Base-by-base conservation (phyloP, 1,140 invertebrate genomes). In the Drosophila lowei region DNA sequence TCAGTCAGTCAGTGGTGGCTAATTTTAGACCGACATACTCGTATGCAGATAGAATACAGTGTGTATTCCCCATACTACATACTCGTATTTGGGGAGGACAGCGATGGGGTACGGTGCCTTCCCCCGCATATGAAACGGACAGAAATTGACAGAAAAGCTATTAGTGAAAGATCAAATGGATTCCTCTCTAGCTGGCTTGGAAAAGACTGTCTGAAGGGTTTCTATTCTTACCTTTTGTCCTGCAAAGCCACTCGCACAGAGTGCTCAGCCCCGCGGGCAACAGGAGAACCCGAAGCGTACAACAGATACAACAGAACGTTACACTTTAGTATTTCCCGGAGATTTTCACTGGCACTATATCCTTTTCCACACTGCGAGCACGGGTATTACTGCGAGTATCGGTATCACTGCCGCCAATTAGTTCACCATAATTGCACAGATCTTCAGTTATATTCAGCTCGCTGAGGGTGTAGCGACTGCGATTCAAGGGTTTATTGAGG, bases 351-450 rank as follows among this genome's bases (percentile, higher is more conserved):
- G 2, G 58, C 56, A 57, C 55, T 53, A 15, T 7, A 15, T 53
- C 28, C 16, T 60, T 50, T 44, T 34, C 3, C 30, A 34, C 30
- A 34, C 30, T 34, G 30, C 30, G 9, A 34, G 3, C 9, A 34
- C 30, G 30, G 8, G 28, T 30, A 34, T 7, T 7, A 7, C 25
- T 1, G 6, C 30, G 30, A 34, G 30, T 34, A n/a, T n/a, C n/a
- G 8, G 28, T 30, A 41, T 55, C 16, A 84, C 75, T 65, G 63
- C 89, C 79, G 56, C 85, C 85, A 71, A 90, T 90, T 72, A 90
- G 65, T 89, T 90, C 89, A 66, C 85, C 81, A 81, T 90, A 90
- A 89, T 90, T 90, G 59, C 89, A 84, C 50, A 90, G 55, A 89
- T 90, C 85, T 85, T 90, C 77, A 81, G 72, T 85, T 88, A 88